Percentiles rank a stretch among this genome's conserved stretches.
Conservation (phyloP, 2,113 vertebrate genomes). For the Rattus rattus region DNA sequence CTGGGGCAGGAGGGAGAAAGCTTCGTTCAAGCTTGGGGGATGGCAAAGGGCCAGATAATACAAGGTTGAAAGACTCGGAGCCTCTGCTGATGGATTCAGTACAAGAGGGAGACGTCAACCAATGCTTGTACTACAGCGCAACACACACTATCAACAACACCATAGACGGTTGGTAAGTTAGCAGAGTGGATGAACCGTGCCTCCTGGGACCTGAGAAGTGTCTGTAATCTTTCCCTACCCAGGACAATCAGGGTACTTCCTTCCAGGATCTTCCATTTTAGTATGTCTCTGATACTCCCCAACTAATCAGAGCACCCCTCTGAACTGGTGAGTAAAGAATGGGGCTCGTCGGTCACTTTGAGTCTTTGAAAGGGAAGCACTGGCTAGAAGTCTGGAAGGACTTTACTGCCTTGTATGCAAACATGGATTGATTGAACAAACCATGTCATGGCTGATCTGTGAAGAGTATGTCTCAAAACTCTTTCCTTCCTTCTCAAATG, state of each 20-base stretch:
- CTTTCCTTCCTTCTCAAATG: slow-evolving; percentile 56
- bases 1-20: not conserved
- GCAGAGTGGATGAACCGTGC: not conserved
- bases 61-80: not conserved
- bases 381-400: slow-evolving; percentile 54
- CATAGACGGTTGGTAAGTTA: not conserved
- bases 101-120: not conserved
- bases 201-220: not conserved
- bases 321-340: not conserved
- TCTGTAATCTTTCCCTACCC: not conserved
- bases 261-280: not conserved
- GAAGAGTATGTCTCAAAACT: slow-evolving; percentile 17
- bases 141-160: not conserved
- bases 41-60: not conserved
- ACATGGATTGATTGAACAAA: slow-evolving; percentile 65
- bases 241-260: rapidly evolving
- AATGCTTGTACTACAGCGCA: not conserved
- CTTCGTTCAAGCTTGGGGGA: not conserved
- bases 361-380: slow-evolving; percentile 48
- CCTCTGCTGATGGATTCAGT: not conserved
- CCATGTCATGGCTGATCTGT: not conserved
- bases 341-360: not conserved
- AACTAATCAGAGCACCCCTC: not conserved
- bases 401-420: slow-evolving; percentile 46
- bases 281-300: not conserved